Evolutionary conservation across 2,888 invertebrate genomes (phyloP), one percentile per base, ranked within the genome.

Genomic region (Callinectes sapidus): DNA sequence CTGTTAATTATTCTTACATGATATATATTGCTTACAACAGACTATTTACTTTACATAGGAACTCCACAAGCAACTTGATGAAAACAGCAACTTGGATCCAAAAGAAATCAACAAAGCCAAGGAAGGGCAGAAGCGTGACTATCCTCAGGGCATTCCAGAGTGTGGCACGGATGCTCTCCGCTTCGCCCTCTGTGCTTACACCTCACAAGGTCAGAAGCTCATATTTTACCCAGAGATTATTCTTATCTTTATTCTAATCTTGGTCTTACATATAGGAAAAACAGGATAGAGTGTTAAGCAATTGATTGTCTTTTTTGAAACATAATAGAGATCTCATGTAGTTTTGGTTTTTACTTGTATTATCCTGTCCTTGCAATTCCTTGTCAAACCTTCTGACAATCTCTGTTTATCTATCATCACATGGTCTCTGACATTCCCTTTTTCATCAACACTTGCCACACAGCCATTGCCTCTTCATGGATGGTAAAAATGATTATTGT

Each of bases 161-260:
- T 99, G 99, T 96, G 99, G 98, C 2, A 98, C 98, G 2, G 99
- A 99, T 96, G 99, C 99, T 2, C 96, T 99, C 91, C 97, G 99
- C 96, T 99, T 98, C 96, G 98, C 98, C 0, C 96, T 99, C 0
- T 98, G 98, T 95, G 97, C 98, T 6, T 98, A 98, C 95, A 98
- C 98, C 95, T 97, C 97, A 0, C 98, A 98, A 95, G 97, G 97
- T 96, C 95, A 89, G 94, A 92, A n/a, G 35, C 48, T 87, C 6
- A 28, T n/a, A 18, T 14, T 54, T 87, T 23, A 42, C 18, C 87
- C 6, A 61, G 61, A 13, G 5, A 2, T 61, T 61, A 61, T 61
- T 61, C 61, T 23, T 66, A 14, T n/a, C 1, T 32, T 89, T 35
- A 23, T n/a, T 35, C 28, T 32, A 61, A 66, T 28, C 23, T 48